Percentiles rank a stretch among this genome's conserved stretches.
Conservation (phyloP, 2,113 vertebrate genomes). For the Phalacrocorax carbo region DNA sequence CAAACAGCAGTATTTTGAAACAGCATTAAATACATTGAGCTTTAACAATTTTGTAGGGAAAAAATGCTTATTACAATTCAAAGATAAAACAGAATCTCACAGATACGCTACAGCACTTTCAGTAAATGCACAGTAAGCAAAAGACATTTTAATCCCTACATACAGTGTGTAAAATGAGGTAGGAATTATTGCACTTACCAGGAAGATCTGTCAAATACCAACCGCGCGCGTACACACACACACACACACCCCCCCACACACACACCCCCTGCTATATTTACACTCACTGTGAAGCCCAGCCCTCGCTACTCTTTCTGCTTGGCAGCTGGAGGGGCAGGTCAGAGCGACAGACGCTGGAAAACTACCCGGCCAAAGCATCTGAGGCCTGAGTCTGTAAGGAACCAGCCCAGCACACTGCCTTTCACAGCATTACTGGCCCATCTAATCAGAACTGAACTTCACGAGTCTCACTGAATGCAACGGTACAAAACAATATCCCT, state of each 20-base stretch:
- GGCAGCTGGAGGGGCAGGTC: background rate
- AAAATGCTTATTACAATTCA: background rate
- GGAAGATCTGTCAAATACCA: background rate
- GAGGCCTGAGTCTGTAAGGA: background rate
- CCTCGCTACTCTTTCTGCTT: fast-evolving
- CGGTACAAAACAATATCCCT: background rate
- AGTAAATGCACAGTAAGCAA: background rate
- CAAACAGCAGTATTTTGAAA: background rate
- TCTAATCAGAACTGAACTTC: background rate
- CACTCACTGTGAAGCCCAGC: background rate
- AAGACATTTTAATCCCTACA: background rate
- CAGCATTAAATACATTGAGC: background rate
- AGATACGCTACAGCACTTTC: background rate
- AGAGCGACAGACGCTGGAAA: fast-evolving
- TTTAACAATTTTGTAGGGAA: background rate
- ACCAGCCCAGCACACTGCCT: background rate
- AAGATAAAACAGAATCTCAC: background rate
- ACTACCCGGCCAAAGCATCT: background rate
- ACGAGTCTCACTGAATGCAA: background rate
- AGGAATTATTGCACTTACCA: background rate
- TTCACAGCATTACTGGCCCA: background rate
- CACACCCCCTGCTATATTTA: background rate
- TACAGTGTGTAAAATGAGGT: background rate
- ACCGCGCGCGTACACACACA: too few species aligned
- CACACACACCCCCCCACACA: too few species aligned